Base-by-base conservation (phyloP, 2,113 vertebrate genomes). In the Onychostoma macrolepis region DNA sequence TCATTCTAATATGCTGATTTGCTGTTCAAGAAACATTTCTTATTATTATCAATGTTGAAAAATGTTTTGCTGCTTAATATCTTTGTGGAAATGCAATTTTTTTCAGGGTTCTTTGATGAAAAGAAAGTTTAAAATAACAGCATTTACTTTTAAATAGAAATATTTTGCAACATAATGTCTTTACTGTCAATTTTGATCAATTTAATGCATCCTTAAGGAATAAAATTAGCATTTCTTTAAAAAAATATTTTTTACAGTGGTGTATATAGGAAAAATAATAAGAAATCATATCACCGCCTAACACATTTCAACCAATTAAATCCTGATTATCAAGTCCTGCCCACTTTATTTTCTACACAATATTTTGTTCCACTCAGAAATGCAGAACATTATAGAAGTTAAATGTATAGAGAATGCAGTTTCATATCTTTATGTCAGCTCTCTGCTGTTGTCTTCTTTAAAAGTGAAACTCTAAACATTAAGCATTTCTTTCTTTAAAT, bases 301-400 rank as follows among this genome's bases (percentile, higher is more conserved):
- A 67, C 26, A 30, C 6, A 13, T 30, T 67, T 67, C 2, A 67
- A 30, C 63, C 26, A 65, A 33, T 67, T 13, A 30, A 67, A 30
- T 65, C 28, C 6, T 67, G 63, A 69, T 0, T 0, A 69, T 69
- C 6, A 69, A 36, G 67, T 71, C 67, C 67, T 17, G 19, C 67
- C 67, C 33, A 71, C 28, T 69, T 69, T 69, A 69, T 69, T 33
- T 8, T 8, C 65, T 8, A 63, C n/a, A 63, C 65, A 67, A 8
- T 67, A 67, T 69, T 69, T 69, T 19, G 7, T 33, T 71, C 67
- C 67, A 69, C 30, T 69, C 30, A 33, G 65, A 69, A 69, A 71
- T 21, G 17, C 0, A 71, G n/a, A 10, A 63, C 61, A 10, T 11
- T 5, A 63, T 11, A 63, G 0, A 63, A 63, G n/a, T 28, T 28